Percentiles rank a stretch among this genome's conserved stretches.
Conservation (phyloP, 2,797 vertebrate genomes). For the Enteromius radiatus region DNA sequence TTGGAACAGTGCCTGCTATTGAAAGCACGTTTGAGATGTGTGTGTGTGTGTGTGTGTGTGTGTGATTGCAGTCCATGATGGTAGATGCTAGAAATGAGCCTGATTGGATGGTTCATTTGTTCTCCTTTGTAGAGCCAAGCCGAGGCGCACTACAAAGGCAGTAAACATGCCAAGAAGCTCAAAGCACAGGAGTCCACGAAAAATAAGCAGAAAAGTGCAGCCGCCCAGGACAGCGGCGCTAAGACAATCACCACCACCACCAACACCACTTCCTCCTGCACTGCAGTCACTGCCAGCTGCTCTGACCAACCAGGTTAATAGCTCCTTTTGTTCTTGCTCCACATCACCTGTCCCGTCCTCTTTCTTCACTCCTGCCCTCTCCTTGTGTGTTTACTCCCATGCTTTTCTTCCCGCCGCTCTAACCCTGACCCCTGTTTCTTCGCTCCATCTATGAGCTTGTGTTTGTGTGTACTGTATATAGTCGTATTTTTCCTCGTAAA, state of each 20-base stretch:
- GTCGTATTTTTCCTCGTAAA: neutral
- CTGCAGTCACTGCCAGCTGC: conserved; percentile 79
- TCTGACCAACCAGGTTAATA: conserved; percentile 90
- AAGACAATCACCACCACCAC: conserved; percentile 78
- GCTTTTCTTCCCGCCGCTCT: conserved; percentile 9
- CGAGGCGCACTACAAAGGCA: conserved; percentile 98
- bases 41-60: conserved; percentile 30
- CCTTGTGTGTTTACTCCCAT: neutral
- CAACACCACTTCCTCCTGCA: conserved; percentile 54
- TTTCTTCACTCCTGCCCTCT: neutral
- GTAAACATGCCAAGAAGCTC: conserved; percentile 98
- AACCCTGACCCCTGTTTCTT: conserved; percentile 23
- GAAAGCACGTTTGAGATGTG: conserved; percentile 67
- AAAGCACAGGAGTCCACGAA: conserved; percentile 96
- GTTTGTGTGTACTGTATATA: conserved; percentile 6
- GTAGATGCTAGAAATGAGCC: conserved; percentile 78
- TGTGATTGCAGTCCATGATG: conserved; percentile 70
- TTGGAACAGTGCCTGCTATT: conserved; percentile 73
- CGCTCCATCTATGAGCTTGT: conserved; percentile 4
- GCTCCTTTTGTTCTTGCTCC: conserved; percentile 73
- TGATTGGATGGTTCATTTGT: conserved; percentile 80
- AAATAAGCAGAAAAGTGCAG: conserved; percentile 86
- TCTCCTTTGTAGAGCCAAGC: conserved; percentile 96
- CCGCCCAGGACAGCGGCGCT: conserved; percentile 82
- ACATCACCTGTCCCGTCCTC: conserved; percentile 11